Percentiles rank a stretch among this genome's conserved stretches.
Evolutionary conservation across 2,113 vertebrate genomes (phyloP).

Genomic region (Boleophthalmus pectinirostris): DNA sequence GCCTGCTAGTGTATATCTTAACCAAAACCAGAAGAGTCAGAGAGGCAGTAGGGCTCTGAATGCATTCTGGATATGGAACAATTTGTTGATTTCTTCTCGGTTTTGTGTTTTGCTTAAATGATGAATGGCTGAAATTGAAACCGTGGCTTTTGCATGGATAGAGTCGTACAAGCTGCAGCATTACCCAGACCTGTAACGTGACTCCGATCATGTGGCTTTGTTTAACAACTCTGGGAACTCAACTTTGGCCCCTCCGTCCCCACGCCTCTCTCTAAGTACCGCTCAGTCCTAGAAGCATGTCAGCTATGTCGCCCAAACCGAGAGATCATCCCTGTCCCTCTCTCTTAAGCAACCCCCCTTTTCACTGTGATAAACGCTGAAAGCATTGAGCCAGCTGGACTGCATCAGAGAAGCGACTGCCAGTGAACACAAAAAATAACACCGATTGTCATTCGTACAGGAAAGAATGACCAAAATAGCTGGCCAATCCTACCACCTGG

Average conservation of each 20-base stretch:
- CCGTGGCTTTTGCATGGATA: slow-evolving; percentile 8
- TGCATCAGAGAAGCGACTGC: slow-evolving; percentile 18
- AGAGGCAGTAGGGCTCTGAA: not conserved
- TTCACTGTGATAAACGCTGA: slow-evolving; percentile 23
- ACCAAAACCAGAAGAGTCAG: not conserved
- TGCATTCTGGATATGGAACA: not conserved
- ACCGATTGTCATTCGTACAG: slow-evolving; percentile 37
- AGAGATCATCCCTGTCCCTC: slow-evolving; percentile 30
- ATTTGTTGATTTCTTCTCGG: not conserved
- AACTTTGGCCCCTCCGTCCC: slow-evolving; percentile 43
- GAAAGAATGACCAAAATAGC: slow-evolving; percentile 32
- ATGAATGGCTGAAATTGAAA: slow-evolving; percentile 15
- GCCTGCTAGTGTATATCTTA: not conserved
- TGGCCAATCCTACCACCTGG: slow-evolving; percentile 21
- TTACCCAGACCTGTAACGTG: slow-evolving; percentile 40
- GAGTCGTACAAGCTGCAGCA: slow-evolving; percentile 23
- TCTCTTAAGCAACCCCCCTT: not conserved
- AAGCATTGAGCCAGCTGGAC: slow-evolving; percentile 25
- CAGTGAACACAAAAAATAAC: slow-evolving; percentile 36
- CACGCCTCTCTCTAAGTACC: slow-evolving; percentile 14
- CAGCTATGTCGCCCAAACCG: slow-evolving; percentile 25
- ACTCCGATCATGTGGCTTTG: slow-evolving; percentile 56
- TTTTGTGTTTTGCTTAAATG: slow-evolving; percentile 4
- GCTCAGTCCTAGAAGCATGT: slow-evolving; percentile 28
- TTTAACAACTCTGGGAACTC: slow-evolving; percentile 56